Evolutionary conservation across 2,888 invertebrate species (phyloP), one percentile per base, ranked within the genome.

Genomic region (Spisula solida): DNA sequence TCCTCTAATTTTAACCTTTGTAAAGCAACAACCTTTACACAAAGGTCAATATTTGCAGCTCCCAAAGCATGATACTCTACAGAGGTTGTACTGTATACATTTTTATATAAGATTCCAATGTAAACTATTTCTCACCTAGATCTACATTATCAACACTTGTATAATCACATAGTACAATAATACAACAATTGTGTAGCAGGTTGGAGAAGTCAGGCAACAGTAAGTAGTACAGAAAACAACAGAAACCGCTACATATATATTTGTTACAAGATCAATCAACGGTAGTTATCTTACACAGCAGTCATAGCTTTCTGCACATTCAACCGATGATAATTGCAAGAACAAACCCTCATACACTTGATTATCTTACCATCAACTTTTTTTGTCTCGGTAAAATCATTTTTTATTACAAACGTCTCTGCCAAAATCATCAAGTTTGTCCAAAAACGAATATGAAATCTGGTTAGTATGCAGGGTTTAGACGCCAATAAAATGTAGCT

Each of bases 361-460:
- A 25, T n/a, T 66, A 66, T 66, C 60, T n/a, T 25, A 25, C 60
- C 60, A 66, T 25, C 25, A 66, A 66, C 14, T n/a, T 75, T 31
- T 29, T 75, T 75, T 16, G 18, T 31, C 31, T 31, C 18, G 5
- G 18, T 75, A 75, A 75, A 75, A 75, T 34, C 14, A 75, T 70
- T 75, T 75, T 31, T 75, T 75, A 75, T 75, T 75, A 75, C 75
- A 10, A 75, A 12, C 2, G 31, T 31, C 34, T 75, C 75, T 75
- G 75, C 75, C 34, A 75, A 75, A 75, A 75, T 31, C 75, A 75
- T 75, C 75, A 75, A 1, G 34, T 75, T 75, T 75, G 75, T 75
- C 34, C 75, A 34, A 75, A 75, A 75, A 16, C 14, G 31, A 34
- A 75, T 18, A 75, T 75, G 75, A 75, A 75, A 34, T 34, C 75